Evolutionary conservation across 2,797 vertebrate genomes (phyloP), one percentile per base, ranked within the genome.

Genomic region (Synanceia verrucosa): DNA sequence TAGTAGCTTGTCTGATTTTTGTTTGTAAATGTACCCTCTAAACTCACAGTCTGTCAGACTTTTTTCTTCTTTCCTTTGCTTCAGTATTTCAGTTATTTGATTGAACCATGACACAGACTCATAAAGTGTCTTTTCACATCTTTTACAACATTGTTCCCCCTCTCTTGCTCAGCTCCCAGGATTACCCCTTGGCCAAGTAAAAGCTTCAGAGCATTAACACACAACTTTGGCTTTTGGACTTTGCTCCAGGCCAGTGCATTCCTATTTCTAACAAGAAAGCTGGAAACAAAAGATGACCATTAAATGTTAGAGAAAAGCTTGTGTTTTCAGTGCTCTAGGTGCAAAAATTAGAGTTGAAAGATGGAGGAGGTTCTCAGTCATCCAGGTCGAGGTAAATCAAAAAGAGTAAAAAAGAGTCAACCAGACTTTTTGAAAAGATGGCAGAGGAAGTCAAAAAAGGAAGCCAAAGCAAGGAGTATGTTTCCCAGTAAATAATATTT

Each of bases 401-500:
- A n/a, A n/a, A n/a, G n/a, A n/a, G n/a, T n/a, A n/a, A n/a, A n/a
- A n/a, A n/a, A n/a, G n/a, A n/a, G n/a, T n/a, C n/a, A n/a, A n/a
- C n/a, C n/a, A n/a, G n/a, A n/a, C n/a, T n/a, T n/a, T n/a, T n/a
- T n/a, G n/a, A n/a, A n/a, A n/a, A n/a, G n/a, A n/a, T n/a, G n/a
- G n/a, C n/a, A n/a, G n/a, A 68, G 76, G 76, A 84, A 80, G 71
- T 78, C 7, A 65, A 52, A 58, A 67, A 78, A 60, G 68, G 18
- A 61, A 72, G 34, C n/a, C 44, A 70, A 41, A 56, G 51, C 9
- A 28, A 52, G 50, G n/a, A n/a, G n/a, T n/a, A n/a, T n/a, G n/a
- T 82, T 85, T 88, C 80, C 64, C 53, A 36, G 68, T 77, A 70
- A 70, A 82, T 59, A 62, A 41, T 18, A 78, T 52, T 80, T 82